Base-by-base conservation (phyloP, 2,113 vertebrate species). In the Tretioscincus oriximinensis region DNA sequence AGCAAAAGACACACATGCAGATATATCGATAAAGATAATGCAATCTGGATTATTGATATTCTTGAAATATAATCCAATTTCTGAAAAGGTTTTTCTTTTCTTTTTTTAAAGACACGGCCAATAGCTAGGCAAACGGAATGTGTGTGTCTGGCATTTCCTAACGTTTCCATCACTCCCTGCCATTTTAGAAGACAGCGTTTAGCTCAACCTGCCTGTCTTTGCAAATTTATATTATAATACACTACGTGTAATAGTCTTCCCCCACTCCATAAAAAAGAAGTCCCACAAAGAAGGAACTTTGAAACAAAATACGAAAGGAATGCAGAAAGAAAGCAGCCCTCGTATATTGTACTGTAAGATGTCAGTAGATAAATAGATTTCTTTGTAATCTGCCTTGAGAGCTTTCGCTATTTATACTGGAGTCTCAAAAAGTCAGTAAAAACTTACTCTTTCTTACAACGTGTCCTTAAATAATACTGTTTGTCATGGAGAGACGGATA, bases 131-230 rank as follows among this genome's bases (percentile, higher is more conserved):
- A 80, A 68, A 78, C 83, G 77, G 77, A 73, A 69, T 58, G 76
- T 64, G 77, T 69, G 49, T 63, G 3, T 84, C 78, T 71, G 58
- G 83, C 67, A 70, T 80, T 83, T 84, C 75, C 31, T 73, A 75
- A 88, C 83, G 81, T 77, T 77, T 83, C 51, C 89, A 84, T 91
- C 87, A 61, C 66, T 68, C 47, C 82, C 2, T 49, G 7, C 31
- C 63, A 7, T 12, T 80, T 78, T 47, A 20, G 77, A 76, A 83
- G 67, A 75, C 67, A 81, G 31, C 65, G 86, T 81, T 84, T 31
- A 79, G 77, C 73, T 78, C 77, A 76, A 35, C 10, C 3, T 73
- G 54, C 65, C 74, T 76, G 35, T 49, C 84, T 84, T 80, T 81
- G 68, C 16, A 67, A 79, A 74, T 84, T 80, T 88, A 26, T 66